Conservation (phyloP, 2,797 vertebrate genomes). For the Protonibea diacanthus region DNA sequence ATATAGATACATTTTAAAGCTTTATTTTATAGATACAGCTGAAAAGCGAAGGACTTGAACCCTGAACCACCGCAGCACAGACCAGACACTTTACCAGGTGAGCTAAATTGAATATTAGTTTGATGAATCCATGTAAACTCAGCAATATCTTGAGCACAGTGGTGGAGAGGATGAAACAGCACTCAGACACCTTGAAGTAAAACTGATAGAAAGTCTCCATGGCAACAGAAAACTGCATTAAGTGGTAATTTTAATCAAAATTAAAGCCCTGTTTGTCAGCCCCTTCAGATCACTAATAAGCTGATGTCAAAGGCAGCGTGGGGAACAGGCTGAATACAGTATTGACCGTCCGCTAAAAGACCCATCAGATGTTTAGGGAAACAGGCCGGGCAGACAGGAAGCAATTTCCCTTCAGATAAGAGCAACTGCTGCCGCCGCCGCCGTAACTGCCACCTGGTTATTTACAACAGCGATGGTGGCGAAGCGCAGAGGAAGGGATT, state of each 20-base stretch:
- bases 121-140: no score
- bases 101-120: no score
- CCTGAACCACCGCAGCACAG: no score
- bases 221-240: neutral
- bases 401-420: conserved; percentile 45
- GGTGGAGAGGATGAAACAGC: neutral
- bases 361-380: neutral
- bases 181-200: conserved; percentile 13
- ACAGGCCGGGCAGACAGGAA: conserved; percentile 21
- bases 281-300: conserved; percentile 6
- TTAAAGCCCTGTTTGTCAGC: conserved; percentile 6
- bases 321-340: neutral
- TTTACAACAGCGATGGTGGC: conserved; percentile 38
- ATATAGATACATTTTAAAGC: no score
- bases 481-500: conserved; percentile 42
- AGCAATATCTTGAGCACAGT: neutral
- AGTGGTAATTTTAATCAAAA: neutral
- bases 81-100: no score
- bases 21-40: no score
- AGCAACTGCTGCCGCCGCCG: neutral
- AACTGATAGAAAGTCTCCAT: neutral
- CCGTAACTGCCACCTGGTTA: conserved; percentile 24
- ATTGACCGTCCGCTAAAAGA: conserved; percentile 3
- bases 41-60: no score
- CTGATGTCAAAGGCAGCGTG: neutral